Evolutionary conservation across 2,797 vertebrate genomes (phyloP), one percentile per base, ranked within the genome.

Genomic region (Rhodeus uyekii): DNA sequence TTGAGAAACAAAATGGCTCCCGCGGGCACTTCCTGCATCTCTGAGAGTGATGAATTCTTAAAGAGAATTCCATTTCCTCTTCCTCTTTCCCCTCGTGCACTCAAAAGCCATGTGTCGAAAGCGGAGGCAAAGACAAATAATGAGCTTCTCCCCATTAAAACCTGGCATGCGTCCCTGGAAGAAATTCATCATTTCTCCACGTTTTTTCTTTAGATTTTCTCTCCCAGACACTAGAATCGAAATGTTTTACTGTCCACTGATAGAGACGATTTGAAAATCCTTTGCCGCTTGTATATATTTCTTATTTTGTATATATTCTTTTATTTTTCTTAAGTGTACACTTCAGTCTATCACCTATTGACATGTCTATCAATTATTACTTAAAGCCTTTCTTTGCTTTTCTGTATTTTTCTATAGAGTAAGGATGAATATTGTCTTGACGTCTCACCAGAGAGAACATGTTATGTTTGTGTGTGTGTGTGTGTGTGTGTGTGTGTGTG

Each of bases 141-240:
- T 93, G 92, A 93, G 90, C 90, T 89, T 87, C 87, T 83, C 86
- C 89, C 68, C 89, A 84, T 92, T 91, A 92, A 90, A 90, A 87
- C 86, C 90, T 92, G 92, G 91, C 91, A 88, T 60, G 67, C 85
- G 60, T 90, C 42, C 12, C 13, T 64, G 61, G 38, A 76, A 63
- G 65, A 69, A 39, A 58, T 44, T 27, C 39, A 38, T 72, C 0
- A n/a, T 71, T 79, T 72, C 38, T 60, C 48, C 16, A 42, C 64
- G 38, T 42, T 58, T 22, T 44, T 80, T 46, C 19, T 76, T 14
- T 58, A 39, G 18, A 46, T 42, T 42, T 27, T 58, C 36, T 74
- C 14, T 63, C 55, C 32, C n/a, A 50, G 16, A 42, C 3, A 10
- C 27, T 67, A 34, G 27, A 44, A 18, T 36, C 46, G 8, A 24